Percentiles rank a stretch among this genome's conserved stretches.
Conservation (phyloP, 1,140 invertebrate species). For the Phymorhynchus buccinoides region DNA sequence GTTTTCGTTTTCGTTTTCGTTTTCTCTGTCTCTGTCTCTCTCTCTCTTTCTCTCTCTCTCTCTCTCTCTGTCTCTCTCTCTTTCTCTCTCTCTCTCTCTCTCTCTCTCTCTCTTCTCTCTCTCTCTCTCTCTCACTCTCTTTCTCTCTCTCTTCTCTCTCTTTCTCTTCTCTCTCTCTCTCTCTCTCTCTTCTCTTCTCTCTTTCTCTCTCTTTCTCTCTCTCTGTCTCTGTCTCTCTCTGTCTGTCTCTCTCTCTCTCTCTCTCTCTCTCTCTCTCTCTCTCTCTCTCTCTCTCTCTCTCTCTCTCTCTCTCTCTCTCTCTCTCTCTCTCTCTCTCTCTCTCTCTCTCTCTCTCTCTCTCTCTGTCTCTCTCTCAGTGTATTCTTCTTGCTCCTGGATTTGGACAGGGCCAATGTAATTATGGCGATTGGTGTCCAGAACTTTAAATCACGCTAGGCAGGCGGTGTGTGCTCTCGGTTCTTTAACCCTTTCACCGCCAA, state of each 20-base stretch:
- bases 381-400: too few relatives aligned
- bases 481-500: too few relatives aligned
- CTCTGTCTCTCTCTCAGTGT: too few relatives aligned
- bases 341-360: too few relatives aligned
- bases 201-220: too few relatives aligned
- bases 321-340: too few relatives aligned
- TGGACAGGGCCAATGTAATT: too few relatives aligned
- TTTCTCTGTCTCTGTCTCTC: neutral
- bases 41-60: neutral
- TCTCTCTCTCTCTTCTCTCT: neutral
- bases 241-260: neutral
- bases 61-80: neutral
- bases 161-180: slow-evolving; percentile 9
- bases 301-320: neutral
- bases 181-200: neutral
- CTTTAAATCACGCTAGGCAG: too few relatives aligned
- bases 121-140: slow-evolving; percentile 9
- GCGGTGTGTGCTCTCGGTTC: too few relatives aligned
- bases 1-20: neutral
- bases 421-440: too few relatives aligned
- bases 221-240: too few relatives aligned
- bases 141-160: slow-evolving; percentile 7
- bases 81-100: neutral
- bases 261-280: neutral
- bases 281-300: neutral